Evolutionary conservation across 2,113 vertebrate genomes (phyloP).

Genomic region (Aldabrachelys gigantea): DNA sequence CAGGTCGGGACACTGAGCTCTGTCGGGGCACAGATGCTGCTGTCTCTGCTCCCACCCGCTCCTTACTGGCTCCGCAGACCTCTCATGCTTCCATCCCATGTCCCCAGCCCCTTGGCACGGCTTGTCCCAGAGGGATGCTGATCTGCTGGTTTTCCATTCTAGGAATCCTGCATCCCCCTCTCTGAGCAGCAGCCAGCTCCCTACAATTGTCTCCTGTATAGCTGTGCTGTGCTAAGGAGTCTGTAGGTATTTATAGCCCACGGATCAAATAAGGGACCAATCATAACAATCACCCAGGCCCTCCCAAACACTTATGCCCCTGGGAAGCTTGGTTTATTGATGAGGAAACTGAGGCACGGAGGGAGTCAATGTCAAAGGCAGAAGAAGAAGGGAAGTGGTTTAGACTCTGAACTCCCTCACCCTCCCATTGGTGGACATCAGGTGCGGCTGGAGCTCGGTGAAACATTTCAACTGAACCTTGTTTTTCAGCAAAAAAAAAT

Average conservation of each 20-base stretch:
- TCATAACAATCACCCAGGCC: slow-evolving; percentile 61
- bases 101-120: accelerated
- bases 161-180: no score
- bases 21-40: accelerated
- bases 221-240: slow-evolving; percentile 67
- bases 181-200: no score
- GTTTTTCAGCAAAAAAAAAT: not conserved
- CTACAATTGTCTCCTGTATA: slow-evolving; percentile 6
- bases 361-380: not conserved
- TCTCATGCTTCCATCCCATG: accelerated
- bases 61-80: not conserved
- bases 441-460: not conserved
- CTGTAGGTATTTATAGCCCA: slow-evolving; percentile 72
- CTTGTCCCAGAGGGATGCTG: not conserved
- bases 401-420: not conserved
- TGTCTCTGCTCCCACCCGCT: accelerated
- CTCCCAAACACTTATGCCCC: slow-evolving; percentile 47
- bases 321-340: not conserved
- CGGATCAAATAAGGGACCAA: slow-evolving; percentile 55
- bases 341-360: slow-evolving; percentile 63
- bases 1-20: not conserved
- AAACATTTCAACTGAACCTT: not conserved
- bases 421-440: not conserved
- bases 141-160: no score
- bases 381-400: not conserved